Base-by-base conservation (phyloP, 1,140 invertebrate species). In the Drosophila yakuba region DNA sequence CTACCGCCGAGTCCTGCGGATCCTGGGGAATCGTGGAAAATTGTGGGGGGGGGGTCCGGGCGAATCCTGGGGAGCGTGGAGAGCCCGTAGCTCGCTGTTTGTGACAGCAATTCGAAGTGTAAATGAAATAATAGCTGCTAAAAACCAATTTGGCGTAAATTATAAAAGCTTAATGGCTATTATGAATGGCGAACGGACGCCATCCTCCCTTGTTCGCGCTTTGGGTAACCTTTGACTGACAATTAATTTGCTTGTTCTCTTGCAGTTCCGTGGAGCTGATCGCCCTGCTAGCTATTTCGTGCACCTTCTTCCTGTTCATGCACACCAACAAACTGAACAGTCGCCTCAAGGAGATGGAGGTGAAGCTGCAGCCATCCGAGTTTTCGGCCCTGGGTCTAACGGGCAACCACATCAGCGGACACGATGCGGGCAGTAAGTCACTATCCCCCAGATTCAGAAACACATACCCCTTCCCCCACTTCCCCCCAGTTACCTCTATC, bases 281-380 rank as follows among this genome's bases (percentile, higher is more conserved):
- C 59, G 96, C 96, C 17, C 91, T 97, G 68, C 93, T 97, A 73
- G 96, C 96, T 10, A 94, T 97, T 45, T 96, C 96, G 44, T 96
- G 95, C 76, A 96, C 96, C 12, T 93, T 97, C 59, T 97, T 97
- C 92, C 94, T 97, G 73, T 96, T 97, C 90, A 93, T 97, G 52
- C 96, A 97, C 93, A 97, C 96, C 45, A 93, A 96, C 79, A 96
- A 96, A 88, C 92, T 97, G 47, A 96, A 96, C 92, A 96, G 95
- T 50, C 95, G 95, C 91, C 93, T 97, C 55, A 94, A 94, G 60
- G 95, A 96, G 89, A 96, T 97, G 95, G 95, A 97, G 93, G 94
- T 95, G 28, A 94, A 94, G 80, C 93, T 96, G 28, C 96, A 96
- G 78, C 95, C 95, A n/a, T 96, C 96, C 77, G 95, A 96, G 84